Evolutionary conservation across 2,888 invertebrate genomes (phyloP).

Genomic region (Drosophila mercatorum): DNA sequence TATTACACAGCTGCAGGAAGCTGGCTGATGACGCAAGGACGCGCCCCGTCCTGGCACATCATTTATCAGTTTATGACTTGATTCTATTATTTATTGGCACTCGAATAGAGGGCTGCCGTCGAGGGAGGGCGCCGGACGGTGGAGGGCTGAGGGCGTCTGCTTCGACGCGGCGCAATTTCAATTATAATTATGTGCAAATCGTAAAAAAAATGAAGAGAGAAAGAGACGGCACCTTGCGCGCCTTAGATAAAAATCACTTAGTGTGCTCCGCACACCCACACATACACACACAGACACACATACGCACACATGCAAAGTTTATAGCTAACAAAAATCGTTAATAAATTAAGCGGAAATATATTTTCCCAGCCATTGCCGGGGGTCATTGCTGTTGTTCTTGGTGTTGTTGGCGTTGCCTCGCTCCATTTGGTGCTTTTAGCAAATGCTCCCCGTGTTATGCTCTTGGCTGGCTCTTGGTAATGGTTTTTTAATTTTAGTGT

Average conservation of each 20-base stretch:
- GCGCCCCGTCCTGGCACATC: slow-evolving; percentile 56
- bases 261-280: slow-evolving; percentile 37
- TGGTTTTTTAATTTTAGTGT: slow-evolving; percentile 82
- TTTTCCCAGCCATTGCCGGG: slow-evolving; percentile 51
- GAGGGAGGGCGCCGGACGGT: background rate
- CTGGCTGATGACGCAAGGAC: slow-evolving; percentile 4
- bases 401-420: slow-evolving; percentile 19
- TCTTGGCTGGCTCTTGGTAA: slow-evolving; percentile 61
- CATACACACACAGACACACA: slow-evolving; percentile 20
- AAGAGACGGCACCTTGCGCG: slow-evolving; percentile 29
- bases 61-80: slow-evolving; percentile 82
- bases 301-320: slow-evolving; percentile 60
- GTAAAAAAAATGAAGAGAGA: slow-evolving; percentile 65
- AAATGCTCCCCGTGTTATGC: slow-evolving; percentile 49
- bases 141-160: background rate
- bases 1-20: slow-evolving; percentile 60
- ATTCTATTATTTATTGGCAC: slow-evolving; percentile 82
- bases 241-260: slow-evolving; percentile 76
- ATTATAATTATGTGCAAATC: slow-evolving; percentile 82
- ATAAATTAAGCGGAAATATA: slow-evolving; percentile 83
- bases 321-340: slow-evolving; percentile 80
- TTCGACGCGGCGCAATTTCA: slow-evolving; percentile 76
- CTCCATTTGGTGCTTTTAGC: slow-evolving; percentile 69
- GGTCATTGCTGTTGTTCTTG: slow-evolving; percentile 24
- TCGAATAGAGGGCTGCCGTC: slow-evolving; percentile 51